A percentile compares a stretch with the other conserved stretches of the same genome.
phyloP scores from a whole-genome alignment of 2,888 invertebrate genomes.

The Arenicola marina region DNA sequence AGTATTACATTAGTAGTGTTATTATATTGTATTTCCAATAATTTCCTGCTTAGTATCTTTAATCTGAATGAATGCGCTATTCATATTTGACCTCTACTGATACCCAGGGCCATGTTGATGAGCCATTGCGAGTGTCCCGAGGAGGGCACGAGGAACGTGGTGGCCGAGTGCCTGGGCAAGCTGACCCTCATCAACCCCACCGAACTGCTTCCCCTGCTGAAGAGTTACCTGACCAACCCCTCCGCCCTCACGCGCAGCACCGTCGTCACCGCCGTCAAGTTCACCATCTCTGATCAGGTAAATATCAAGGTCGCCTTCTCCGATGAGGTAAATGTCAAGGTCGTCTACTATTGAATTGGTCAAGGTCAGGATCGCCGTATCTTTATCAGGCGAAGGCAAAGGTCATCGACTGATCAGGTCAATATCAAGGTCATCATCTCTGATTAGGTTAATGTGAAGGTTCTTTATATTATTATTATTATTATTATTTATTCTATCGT shows the following conservation, averaged over 20 bases:
- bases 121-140: slow-evolving; percentile 95
- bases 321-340: slow-evolving; percentile 73
- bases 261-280: slow-evolving; percentile 97
- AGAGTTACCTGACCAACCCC: slow-evolving; percentile 46
- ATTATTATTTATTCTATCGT: no score
- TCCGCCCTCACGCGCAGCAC: slow-evolving; percentile 79
- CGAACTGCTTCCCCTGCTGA: slow-evolving; percentile 81
- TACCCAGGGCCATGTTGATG: slow-evolving; percentile 74
- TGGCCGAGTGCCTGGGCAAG: slow-evolving; percentile 96
- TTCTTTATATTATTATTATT: no score
- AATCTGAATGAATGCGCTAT: no score
- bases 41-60: no score
- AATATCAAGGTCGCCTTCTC: slow-evolving; percentile 15
- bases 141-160: slow-evolving; percentile 98
- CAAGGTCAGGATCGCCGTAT: no score
- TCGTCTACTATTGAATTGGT: no score
- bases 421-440: no score
- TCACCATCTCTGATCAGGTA: slow-evolving; percentile 96
- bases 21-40: background rate
- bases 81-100: no score
- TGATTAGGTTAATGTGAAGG: no score
- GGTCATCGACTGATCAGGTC: no score
- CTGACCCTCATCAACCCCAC: slow-evolving; percentile 91
- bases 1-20: background rate
- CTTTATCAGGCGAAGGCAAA: no score